These are phyloP conservation scores for Pristionchus mayeri DNA, from an alignment of 2,888 invertebrate species.

Conservation along the genomic window DNA sequence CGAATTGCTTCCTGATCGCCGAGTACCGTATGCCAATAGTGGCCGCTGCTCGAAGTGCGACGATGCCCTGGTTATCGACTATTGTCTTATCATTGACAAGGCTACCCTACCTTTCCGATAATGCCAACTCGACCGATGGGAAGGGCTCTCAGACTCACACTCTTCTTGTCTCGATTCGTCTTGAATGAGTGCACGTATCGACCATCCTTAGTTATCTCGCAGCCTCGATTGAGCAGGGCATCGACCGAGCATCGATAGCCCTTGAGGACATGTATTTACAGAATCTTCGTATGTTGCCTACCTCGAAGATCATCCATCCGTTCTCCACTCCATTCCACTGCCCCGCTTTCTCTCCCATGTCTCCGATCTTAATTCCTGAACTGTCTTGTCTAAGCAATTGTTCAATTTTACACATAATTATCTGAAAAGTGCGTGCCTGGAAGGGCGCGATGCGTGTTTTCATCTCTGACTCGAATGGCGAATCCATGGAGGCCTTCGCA, in stretches of 20 bases:
- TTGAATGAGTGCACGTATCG: conserved; percentile 90
- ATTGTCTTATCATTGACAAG: background rate
- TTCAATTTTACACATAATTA: background rate
- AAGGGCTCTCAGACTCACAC: conserved; percentile 63
- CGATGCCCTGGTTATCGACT: conserved; percentile 76
- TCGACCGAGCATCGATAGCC: conserved; percentile 89
- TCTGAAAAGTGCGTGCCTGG: conserved; percentile 3
- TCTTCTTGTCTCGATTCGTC: conserved; percentile 72
- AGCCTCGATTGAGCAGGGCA: conserved; percentile 88
- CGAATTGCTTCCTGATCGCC: conserved; percentile 90
- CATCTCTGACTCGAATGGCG: conserved; percentile 84
- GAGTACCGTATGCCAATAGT: conserved; percentile 90
- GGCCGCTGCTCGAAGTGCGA: conserved; percentile 84
- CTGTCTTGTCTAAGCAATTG: background rate
- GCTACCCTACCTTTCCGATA: conserved; percentile 77
- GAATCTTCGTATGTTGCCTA: background rate
- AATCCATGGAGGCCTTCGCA: conserved; percentile 89
- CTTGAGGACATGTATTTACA: conserved; percentile 79
- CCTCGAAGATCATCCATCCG: conserved; percentile 80
- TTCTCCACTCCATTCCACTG: conserved; percentile 91
- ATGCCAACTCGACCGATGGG: conserved; percentile 85
- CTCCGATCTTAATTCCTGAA: conserved; percentile 89
- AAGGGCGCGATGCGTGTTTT: conserved; percentile 4
- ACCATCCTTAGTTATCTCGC: conserved; percentile 90
- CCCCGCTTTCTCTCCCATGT: conserved; percentile 92